These are phyloP conservation scores for Thomomys bottae DNA, from an alignment of 2,113 vertebrate genomes.

Conservation along the genomic window DNA sequence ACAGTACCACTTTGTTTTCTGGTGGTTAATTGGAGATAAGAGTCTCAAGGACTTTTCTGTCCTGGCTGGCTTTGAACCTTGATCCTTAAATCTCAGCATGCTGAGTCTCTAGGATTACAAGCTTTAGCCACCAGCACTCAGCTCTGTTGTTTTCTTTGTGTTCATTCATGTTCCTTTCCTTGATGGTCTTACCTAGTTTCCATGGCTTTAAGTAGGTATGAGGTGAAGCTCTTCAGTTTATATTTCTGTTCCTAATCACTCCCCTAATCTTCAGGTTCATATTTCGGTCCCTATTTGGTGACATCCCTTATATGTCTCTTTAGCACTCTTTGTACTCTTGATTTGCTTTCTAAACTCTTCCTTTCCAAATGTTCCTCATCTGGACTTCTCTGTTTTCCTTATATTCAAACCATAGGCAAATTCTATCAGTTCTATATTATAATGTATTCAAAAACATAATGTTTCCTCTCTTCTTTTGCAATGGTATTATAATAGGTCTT, in stretches of 20 bases:
- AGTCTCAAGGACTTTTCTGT: too few relatives aligned
- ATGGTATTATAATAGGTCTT: background rate
- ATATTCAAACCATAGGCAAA: background rate
- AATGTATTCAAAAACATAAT: background rate
- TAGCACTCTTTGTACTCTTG: background rate
- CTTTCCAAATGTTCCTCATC: background rate
- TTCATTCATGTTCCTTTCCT: background rate
- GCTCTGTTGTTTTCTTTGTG: background rate
- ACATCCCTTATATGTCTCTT: background rate
- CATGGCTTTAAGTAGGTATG: background rate
- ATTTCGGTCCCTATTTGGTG: background rate
- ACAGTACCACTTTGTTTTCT: too few relatives aligned
- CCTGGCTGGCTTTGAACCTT: too few relatives aligned
- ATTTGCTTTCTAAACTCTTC: background rate
- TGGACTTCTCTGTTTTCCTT: background rate
- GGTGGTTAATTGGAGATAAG: too few relatives aligned
- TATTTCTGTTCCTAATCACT: background rate
- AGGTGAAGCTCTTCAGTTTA: background rate
- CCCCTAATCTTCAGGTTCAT: background rate
- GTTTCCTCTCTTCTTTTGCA: background rate
- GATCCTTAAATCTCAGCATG: too few relatives aligned
- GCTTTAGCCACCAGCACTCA: background rate
- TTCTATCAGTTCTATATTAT: background rate
- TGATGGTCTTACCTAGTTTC: background rate
- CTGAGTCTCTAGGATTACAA: background rate